Base-by-base conservation (phyloP, 2,888 invertebrate genomes). In the Apamea crenata region DNA sequence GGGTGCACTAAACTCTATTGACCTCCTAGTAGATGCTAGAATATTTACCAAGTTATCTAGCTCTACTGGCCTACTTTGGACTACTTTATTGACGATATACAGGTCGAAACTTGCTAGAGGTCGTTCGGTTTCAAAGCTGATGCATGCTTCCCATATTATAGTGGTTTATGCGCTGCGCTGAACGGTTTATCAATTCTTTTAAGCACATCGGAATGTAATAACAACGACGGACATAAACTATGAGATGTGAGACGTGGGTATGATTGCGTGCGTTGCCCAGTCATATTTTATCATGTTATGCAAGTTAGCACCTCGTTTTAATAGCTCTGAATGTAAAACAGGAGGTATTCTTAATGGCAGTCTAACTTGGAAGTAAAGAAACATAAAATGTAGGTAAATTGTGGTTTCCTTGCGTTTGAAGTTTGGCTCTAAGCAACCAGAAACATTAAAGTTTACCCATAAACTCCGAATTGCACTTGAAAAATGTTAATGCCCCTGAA, bases 291-390 rank as follows among this genome's bases (percentile, higher is more conserved):
- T 69, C 69, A 29, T 66, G 69, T 84, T 83, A 78, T 36, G 84
- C 25, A 83, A 83, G 65, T 70, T 78, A 69, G 12, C 79, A 50
- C 36, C 68, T 47, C 79, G 50, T 78, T 84, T 70, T 70, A 78
- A 83, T 70, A 12, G 36, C 44, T 68, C 14, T 18, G 36, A 81
- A 83, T 77, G 67, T 80, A 65, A 83, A 78, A 59, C 65, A 8
- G n/a, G 53, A 65, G 56, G 32, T 40, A 18, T 50, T 32, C 12
- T 36, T 83, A 65, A 25, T 65, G 56, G 21, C 40, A 50, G 40
- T 50, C 21, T 63, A 44, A 72, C 68, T 80, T 82, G 56, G 29
- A n/a, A 71, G 65, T 18, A 29, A 47, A 66, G 56, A 18, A 77
- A 16, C 44, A 59, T 61, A 44, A 83, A 77, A 67, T 82, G 18